These are phyloP conservation scores for Mongoloraphidia duomilia DNA, from an alignment of 2,888 invertebrate species.

Conservation along the genomic window DNA sequence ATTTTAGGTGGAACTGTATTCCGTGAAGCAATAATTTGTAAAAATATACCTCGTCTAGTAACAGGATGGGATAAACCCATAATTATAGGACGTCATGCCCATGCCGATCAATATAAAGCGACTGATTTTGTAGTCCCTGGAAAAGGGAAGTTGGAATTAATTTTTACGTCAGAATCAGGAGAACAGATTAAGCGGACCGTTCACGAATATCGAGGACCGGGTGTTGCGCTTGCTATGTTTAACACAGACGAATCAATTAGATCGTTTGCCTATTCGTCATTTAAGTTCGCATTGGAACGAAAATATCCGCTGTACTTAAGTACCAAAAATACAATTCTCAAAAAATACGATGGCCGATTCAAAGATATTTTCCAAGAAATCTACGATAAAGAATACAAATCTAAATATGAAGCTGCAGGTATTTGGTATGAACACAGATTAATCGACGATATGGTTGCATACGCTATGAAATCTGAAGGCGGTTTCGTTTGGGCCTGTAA, in stretches of 20 bases:
- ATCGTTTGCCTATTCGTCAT: slow-evolving; percentile 90
- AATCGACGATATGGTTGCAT: slow-evolving; percentile 99
- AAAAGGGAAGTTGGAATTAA: slow-evolving; percentile 73
- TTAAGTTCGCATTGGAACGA: slow-evolving; percentile 75
- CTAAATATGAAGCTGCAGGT: slow-evolving; percentile 64
- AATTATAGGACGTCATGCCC: slow-evolving; percentile 95
- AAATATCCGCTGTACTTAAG: slow-evolving; percentile 84
- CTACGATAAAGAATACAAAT: slow-evolving; percentile 78
- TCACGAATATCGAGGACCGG: slow-evolving; percentile 73
- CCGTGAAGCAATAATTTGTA: slow-evolving; percentile 76
- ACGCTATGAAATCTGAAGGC: slow-evolving; percentile 93
- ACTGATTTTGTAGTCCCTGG: slow-evolving; percentile 93
- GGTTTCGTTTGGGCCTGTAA: slow-evolving; percentile 99
- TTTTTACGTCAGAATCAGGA: slow-evolving; percentile 55
- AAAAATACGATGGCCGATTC: slow-evolving; percentile 91
- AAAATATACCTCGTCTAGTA: slow-evolving; percentile 90
- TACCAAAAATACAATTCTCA: slow-evolving; percentile 94
- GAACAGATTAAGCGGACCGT: slow-evolving; percentile 58
- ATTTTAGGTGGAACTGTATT: slow-evolving; percentile 71
- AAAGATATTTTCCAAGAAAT: slow-evolving; percentile 96
- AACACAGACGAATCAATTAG: slow-evolving; percentile 91
- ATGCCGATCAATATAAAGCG: slow-evolving; percentile 95
- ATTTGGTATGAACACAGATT: slow-evolving; percentile 98
- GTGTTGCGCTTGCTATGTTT: slow-evolving; percentile 89
- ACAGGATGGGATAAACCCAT: slow-evolving; percentile 93